Conservation (phyloP, 1,140 invertebrate genomes). For the Caerostris extrusa region DNA sequence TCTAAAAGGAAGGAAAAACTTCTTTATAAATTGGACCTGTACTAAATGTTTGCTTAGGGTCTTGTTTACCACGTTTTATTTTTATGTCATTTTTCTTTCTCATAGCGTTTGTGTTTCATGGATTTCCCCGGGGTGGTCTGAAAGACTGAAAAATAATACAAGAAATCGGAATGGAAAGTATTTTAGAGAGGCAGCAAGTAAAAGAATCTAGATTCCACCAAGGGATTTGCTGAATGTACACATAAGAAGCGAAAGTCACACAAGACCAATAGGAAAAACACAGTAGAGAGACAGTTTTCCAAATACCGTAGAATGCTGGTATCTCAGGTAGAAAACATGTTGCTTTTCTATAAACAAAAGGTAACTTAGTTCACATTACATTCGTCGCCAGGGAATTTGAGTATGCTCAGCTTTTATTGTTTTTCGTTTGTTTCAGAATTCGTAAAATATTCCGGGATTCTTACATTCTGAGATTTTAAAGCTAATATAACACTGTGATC, state of each 20-base stretch:
- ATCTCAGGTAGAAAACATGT: not conserved
- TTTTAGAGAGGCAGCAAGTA: not conserved
- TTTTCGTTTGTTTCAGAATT: not conserved
- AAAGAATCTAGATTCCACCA: not conserved
- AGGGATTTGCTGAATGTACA: not conserved
- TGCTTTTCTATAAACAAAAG: not conserved
- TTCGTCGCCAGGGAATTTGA: not conserved
- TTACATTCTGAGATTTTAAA: not conserved
- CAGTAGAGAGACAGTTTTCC: not conserved
- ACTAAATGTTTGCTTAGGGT: slow-evolving; percentile 1
- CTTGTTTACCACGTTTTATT: slow-evolving; percentile 10
- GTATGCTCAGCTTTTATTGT: not conserved
- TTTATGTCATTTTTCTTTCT: not conserved
- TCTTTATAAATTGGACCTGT: slow-evolving; percentile 35
- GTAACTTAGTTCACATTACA: not conserved
- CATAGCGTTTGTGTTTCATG: not conserved
- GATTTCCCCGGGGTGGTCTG: not conserved
- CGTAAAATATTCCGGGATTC: not conserved
- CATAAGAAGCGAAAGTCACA: slow-evolving; percentile 25
- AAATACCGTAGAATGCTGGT: not conserved
- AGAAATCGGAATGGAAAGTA: slow-evolving; percentile 9
- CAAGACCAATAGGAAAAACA: not conserved
- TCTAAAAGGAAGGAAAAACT: not conserved
- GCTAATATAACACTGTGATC: not conserved
- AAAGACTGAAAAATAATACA: not conserved